Evolutionary conservation across 1,140 invertebrate species (phyloP).

Genomic region (Ceratoteleas bidentatus): DNA sequence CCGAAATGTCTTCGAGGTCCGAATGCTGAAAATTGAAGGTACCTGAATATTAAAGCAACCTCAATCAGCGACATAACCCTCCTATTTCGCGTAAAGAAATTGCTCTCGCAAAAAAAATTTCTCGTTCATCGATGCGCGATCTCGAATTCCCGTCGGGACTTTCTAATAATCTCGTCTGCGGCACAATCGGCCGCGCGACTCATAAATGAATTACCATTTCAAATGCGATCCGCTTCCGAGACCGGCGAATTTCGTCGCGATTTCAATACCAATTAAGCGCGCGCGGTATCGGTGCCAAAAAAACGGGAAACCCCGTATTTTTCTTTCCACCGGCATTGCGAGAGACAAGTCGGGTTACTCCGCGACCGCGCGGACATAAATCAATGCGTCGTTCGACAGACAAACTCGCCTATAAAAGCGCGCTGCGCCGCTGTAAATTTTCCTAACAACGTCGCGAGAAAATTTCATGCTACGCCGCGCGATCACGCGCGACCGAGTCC

Average conservation of each 20-base stretch:
- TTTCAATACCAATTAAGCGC: conserved; percentile 18
- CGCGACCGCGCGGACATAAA: conserved; percentile 42
- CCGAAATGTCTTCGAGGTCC: no score
- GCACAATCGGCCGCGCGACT: background rate
- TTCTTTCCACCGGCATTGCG: no score
- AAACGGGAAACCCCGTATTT: conserved; percentile 47
- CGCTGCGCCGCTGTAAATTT: conserved; percentile 53
- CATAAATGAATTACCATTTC: conserved; percentile 20
- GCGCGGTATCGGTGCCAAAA: conserved; percentile 41
- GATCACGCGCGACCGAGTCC: conserved; percentile 1
- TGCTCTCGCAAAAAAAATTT: no score
- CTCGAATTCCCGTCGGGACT: background rate
- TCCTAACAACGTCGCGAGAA: conserved; percentile 58
- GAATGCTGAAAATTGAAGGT: no score
- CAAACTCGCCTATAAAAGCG: conserved; percentile 59
- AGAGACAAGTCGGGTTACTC: conserved; percentile 54
- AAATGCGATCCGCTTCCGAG: conserved; percentile 12
- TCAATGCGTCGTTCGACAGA: conserved; percentile 62
- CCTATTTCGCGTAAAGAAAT: no score
- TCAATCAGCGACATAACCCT: no score
- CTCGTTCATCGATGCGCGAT: no score
- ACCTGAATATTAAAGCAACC: no score
- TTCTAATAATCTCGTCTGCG: conserved; percentile 3
- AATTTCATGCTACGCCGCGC: conserved; percentile 39
- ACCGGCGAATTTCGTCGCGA: background rate